Evolutionary conservation across 2,888 invertebrate genomes (phyloP).

Genomic region (Diogma glabrata): DNA sequence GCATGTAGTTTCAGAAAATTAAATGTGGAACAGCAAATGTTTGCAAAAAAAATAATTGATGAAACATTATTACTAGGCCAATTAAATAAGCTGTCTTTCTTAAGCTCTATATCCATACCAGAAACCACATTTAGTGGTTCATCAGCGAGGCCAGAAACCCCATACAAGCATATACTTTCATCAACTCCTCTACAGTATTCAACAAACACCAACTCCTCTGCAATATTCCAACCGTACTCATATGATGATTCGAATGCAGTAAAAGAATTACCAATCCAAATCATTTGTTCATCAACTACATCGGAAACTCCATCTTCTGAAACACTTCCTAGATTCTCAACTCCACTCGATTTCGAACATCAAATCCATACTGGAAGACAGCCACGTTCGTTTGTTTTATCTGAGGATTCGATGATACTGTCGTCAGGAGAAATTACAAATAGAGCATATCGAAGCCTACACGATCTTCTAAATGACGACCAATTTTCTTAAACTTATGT

Average conservation of each 20-base stretch:
- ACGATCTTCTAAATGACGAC: neutral
- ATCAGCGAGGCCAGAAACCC: neutral
- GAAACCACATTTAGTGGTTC: neutral
- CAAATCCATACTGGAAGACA: slow-evolving; percentile 1
- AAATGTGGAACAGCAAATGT: neutral
- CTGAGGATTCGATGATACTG: neutral
- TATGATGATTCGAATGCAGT: slow-evolving; percentile 3
- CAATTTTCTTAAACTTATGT: neutral
- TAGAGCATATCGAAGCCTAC: neutral
- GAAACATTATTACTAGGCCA: neutral
- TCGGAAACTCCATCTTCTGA: neutral
- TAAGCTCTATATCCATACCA: neutral
- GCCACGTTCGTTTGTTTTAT: neutral
- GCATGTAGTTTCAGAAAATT: neutral
- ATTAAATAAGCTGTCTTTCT: neutral
- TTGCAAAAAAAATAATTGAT: neutral
- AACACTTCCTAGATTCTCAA: neutral
- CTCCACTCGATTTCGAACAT: neutral
- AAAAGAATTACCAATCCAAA: neutral
- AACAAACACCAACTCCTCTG: too few relatives aligned
- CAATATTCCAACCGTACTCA: neutral
- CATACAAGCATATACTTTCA: too few relatives aligned
- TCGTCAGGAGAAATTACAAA: neutral
- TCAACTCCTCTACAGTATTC: too few relatives aligned
- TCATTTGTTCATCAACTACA: neutral